These are phyloP conservation scores for Fabriciana adippe DNA, from an alignment of 2,888 invertebrate genomes.

Conservation along the genomic window DNA sequence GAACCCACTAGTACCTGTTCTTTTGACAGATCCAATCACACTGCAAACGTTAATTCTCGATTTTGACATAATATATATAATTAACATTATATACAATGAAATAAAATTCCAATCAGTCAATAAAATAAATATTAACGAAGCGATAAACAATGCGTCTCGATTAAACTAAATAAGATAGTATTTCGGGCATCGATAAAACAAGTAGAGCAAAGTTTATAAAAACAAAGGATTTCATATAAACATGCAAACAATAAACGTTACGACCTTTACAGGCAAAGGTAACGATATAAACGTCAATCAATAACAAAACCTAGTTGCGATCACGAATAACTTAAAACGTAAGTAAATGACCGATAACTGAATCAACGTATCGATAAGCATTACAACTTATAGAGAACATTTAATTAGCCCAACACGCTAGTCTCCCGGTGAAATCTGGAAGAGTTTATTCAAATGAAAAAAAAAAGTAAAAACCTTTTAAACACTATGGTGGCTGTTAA, in stretches of 20 bases:
- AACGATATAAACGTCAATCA: conserved; percentile 26
- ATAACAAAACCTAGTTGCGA: conserved; percentile 24
- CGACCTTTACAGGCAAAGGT: conserved; percentile 16
- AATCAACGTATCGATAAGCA: conserved; percentile 28
- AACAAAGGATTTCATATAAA: conserved; percentile 27
- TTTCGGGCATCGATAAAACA: neutral
- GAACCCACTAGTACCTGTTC: too few species aligned
- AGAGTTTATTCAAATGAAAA: conserved; percentile 1
- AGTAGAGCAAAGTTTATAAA: conserved; percentile 1
- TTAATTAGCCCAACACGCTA: conserved; percentile 24
- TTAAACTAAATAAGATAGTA: conserved; percentile 26
- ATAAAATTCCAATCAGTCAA: too few species aligned
- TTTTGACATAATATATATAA: too few species aligned
- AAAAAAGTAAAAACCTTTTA: conserved; percentile 32
- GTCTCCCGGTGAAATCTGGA: conserved; percentile 14
- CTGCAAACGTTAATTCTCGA: too few species aligned
- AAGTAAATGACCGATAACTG: conserved; percentile 30
- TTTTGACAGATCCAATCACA: too few species aligned
- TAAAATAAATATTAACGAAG: conserved; percentile 49
- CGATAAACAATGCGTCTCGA: conserved; percentile 57
- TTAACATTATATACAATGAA: too few species aligned
- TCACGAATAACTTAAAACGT: conserved; percentile 8
- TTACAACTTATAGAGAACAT: conserved; percentile 25
- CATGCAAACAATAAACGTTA: conserved; percentile 26
- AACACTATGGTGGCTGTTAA: conserved; percentile 52